A percentile compares a stretch with the other conserved stretches of the same genome.
Evolutionary conservation across 2,113 vertebrate species (phyloP).

Genomic region (Ameiurus melas): DNA sequence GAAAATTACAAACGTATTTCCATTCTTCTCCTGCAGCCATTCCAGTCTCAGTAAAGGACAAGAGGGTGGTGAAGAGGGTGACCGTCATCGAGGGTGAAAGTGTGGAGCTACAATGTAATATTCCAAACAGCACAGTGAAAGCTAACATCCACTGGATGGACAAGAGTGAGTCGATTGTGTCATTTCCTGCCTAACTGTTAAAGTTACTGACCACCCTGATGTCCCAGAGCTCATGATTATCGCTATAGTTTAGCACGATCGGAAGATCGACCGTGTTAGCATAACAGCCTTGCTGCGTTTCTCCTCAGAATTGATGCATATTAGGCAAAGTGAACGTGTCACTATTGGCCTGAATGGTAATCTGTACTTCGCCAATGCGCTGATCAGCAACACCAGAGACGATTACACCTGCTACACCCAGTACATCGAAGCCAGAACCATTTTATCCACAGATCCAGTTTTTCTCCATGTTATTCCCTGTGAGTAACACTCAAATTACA

Average conservation of each 20-base stretch:
- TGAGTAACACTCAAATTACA: constrained; percentile 59
- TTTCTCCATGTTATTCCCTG: constrained; percentile 75
- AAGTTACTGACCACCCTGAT: too few species aligned
- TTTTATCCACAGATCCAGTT: constrained; percentile 79
- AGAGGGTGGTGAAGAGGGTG: constrained; percentile 18
- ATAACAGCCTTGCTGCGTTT: not conserved
- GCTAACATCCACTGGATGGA: constrained; percentile 78
- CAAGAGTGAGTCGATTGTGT: constrained; percentile 54
- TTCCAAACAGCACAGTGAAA: constrained; percentile 73
- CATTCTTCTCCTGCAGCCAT: constrained; percentile 67
- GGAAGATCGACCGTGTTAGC: not conserved
- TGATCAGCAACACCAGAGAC: constrained; percentile 68
- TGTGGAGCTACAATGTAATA: constrained; percentile 77
- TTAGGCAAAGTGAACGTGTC: constrained; percentile 77
- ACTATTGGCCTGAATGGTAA: constrained; percentile 80
- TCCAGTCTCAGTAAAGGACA: constrained; percentile 79
- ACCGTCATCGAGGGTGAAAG: constrained; percentile 72
- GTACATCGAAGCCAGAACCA: constrained; percentile 76
- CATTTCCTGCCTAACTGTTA: not conserved
- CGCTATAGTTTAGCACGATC: not conserved
- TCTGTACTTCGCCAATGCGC: constrained; percentile 83
- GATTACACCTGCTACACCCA: constrained; percentile 87
- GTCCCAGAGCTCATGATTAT: not conserved
- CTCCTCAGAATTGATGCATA: constrained; percentile 73
- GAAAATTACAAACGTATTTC: not conserved